Evolutionary conservation across 2,888 invertebrate species (phyloP), one percentile per base, ranked within the genome.

Genomic region (Nineta flava): DNA sequence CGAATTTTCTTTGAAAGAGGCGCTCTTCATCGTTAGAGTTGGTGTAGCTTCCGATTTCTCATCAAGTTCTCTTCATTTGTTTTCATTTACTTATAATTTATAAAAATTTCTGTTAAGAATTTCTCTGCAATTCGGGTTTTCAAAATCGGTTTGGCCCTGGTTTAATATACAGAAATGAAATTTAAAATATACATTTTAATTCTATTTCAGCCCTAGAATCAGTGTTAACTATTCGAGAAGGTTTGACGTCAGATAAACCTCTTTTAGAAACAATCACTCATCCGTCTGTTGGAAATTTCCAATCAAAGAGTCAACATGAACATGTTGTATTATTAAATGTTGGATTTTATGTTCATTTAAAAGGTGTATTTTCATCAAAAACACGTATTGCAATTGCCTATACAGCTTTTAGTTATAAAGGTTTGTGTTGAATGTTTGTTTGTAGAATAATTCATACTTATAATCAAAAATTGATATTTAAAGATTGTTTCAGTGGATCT

Each of bases 331-430:
- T 79, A 1, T 72, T 79, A 4, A 65, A 73, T 10, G 72, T 74
- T 49, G 82, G 83, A 1, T 83, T 81, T 59, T 84, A 84, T 60
- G 74, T 85, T 15, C 74, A 79, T 15, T 65, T 85, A 19, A 70
- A 73, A 7, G 84, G 82, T 2, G 70, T 73, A 9, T 81, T 85
- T 54, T 72, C 73, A 38, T 67, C 74, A 49, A 70, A 73, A 52
- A 81, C 82, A 4, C 72, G 75, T 45, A 60, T 85, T 48, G 79
- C 78, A 10, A 76, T 85, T 49, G 77, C 79, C 9, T 85, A 82
- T 60, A 72, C 82, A 9, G 76, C 81, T 15, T 83, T 83, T 62
- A 81, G 78, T 58, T 81, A 80, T 57, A 73, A 76, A 68, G 80
- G 81, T 79, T 26, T 7, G 26, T 26, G 4, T 26, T 26, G 1